A percentile compares a stretch with the other conserved stretches of the same genome.
These are phyloP conservation scores for Sternarchorhynchus goeldii DNA, from an alignment of 2,797 vertebrate genomes.

Conservation along the genomic window DNA sequence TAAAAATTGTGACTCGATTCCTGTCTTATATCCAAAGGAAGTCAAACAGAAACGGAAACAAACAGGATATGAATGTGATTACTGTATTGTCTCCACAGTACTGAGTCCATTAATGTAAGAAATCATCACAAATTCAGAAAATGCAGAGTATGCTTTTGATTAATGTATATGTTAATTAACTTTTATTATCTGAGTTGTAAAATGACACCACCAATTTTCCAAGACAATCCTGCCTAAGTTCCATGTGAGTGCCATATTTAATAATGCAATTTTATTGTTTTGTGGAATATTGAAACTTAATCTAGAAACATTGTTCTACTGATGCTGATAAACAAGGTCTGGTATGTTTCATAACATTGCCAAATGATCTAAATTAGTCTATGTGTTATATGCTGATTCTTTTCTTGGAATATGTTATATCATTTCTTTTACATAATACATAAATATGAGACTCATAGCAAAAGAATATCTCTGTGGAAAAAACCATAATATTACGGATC, in stretches of 20 bases:
- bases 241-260: conserved; percentile 1
- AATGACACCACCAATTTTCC: not conserved
- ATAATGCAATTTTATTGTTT: conserved; percentile 2
- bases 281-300: not conserved
- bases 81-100: not conserved
- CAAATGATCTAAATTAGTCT: conserved; percentile 21
- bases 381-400: conserved; percentile 15
- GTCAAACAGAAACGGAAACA: not conserved
- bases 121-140: conserved; percentile 1
- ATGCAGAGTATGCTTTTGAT: not conserved
- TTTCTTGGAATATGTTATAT: conserved; percentile 46
- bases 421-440: conserved; percentile 65
- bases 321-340: conserved; percentile 25
- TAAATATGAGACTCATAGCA: conserved; percentile 65
- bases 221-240: not conserved
- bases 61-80: too few relatives aligned
- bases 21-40: not conserved
- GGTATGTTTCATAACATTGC: conserved; percentile 15
- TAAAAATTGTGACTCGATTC: not conserved
- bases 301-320: not conserved
- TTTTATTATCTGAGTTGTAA: not conserved
- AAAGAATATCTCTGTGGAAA: conserved; percentile 57
- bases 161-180: not conserved
- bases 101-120: not conserved
- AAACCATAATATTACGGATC: conserved; percentile 56